phyloP scores from a whole-genome alignment of 2,797 vertebrate genomes.

The Anas acuta region DNA sequence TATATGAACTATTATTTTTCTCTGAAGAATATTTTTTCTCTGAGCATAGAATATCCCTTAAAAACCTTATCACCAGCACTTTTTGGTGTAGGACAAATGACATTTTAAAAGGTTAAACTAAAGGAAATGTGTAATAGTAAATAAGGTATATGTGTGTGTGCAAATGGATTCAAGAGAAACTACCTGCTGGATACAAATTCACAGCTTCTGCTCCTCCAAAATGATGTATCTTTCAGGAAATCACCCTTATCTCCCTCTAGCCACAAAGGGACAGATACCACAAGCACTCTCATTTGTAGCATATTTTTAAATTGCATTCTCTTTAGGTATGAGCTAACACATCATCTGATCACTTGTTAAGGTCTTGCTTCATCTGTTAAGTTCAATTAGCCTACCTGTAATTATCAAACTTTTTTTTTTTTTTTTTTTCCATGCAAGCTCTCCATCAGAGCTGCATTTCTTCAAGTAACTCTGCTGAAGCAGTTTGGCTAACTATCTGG shows the following conservation, averaged over 20 bases:
- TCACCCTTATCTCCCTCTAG: background rate
- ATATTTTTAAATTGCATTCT: background rate
- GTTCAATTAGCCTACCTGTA: background rate
- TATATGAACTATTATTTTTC: background rate
- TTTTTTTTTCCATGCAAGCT: background rate
- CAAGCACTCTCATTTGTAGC: background rate
- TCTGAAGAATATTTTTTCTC: background rate
- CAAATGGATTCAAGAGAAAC: background rate
- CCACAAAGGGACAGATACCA: background rate
- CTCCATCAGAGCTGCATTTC: background rate
- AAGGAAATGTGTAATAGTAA: background rate
- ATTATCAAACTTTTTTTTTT: background rate
- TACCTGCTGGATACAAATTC: background rate
- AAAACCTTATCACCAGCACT: background rate
- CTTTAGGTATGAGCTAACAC: background rate
- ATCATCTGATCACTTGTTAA: background rate
- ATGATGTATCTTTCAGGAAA: background rate
- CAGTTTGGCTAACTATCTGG: constrained; percentile 31
- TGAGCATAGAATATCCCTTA: background rate
- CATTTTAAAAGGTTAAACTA: background rate
- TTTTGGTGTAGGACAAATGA: background rate
- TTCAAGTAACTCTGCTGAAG: constrained; percentile 10
- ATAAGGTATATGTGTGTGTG: background rate
- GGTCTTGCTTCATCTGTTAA: background rate
- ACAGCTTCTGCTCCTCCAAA: background rate